A percentile compares a stretch with the other conserved stretches of the same genome.
phyloP scores from a whole-genome alignment of 2,113 vertebrate genomes.

The Porphyrio hochstetteri region DNA sequence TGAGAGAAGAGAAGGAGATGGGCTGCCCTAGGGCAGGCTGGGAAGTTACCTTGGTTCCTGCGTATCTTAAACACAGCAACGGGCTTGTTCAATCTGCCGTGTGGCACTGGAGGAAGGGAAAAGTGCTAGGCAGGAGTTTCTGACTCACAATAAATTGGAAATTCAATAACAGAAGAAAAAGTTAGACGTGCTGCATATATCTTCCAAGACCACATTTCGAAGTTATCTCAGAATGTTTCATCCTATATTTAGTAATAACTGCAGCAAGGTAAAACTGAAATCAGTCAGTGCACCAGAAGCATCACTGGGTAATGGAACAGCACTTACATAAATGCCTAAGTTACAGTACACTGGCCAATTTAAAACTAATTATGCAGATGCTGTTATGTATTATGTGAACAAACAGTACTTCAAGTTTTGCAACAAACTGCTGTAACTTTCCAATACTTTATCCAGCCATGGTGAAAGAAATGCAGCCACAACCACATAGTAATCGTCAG shows the following conservation, averaged over 20 bases:
- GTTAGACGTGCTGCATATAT: neutral
- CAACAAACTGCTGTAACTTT: conserved; percentile 5
- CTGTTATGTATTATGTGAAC: conserved; percentile 4
- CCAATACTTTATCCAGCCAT: neutral
- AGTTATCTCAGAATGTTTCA: neutral
- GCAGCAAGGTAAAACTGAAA: conserved; percentile 42
- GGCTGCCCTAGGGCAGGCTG: neutral
- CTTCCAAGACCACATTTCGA: conserved; percentile 1
- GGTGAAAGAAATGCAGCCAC: neutral
- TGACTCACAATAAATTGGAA: neutral
- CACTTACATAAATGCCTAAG: conserved; percentile 16
- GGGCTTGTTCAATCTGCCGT: neutral
- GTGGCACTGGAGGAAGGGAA: neutral
- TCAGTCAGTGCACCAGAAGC: neutral
- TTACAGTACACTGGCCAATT: neutral
- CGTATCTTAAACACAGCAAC: neutral
- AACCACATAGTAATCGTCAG: neutral
- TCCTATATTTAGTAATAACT: neutral
- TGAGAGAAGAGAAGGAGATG: neutral
- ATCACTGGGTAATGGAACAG: conserved; percentile 21
- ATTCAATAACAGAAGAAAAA: neutral
- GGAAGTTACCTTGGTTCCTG: neutral
- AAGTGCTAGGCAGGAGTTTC: neutral
- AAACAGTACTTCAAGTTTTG: conserved; percentile 10
- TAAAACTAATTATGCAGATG: conserved; percentile 23